phyloP scores from a whole-genome alignment of 2,113 vertebrate species.

The Crotophaga sulcirostris region DNA sequence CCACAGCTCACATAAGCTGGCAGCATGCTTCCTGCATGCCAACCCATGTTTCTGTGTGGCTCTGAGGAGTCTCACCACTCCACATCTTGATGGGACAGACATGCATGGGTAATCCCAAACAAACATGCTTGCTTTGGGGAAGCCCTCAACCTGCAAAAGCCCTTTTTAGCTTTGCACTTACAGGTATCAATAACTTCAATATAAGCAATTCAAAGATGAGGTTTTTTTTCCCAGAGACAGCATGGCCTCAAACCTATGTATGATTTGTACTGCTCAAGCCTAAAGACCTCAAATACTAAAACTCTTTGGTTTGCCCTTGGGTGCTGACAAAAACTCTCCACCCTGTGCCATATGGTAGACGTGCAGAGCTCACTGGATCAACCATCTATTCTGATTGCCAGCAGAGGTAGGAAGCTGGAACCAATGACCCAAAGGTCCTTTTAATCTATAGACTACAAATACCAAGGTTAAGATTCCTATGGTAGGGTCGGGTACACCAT shows the following conservation, averaged over 20 bases:
- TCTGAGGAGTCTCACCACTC: background rate
- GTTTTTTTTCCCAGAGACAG: background rate
- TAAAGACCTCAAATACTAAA: background rate
- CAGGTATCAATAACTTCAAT: background rate
- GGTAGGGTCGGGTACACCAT: background rate
- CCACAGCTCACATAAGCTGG: background rate
- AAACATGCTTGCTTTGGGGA: fast-evolving
- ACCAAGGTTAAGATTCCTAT: background rate
- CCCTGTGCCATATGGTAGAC: background rate
- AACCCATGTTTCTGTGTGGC: background rate
- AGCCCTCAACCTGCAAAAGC: background rate
- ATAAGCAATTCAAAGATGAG: background rate
- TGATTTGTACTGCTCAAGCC: background rate
- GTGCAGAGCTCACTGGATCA: background rate
- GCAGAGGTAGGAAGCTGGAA: background rate
- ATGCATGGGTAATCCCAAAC: background rate
- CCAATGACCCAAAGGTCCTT: background rate
- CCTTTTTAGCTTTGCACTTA: fast-evolving
- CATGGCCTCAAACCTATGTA: fast-evolving
- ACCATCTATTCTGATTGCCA: background rate
- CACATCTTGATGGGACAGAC: fast-evolving
- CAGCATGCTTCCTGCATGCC: background rate
- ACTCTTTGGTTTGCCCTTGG: background rate
- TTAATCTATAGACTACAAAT: background rate
- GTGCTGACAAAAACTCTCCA: background rate